A percentile compares a stretch with the other conserved stretches of the same genome.
phyloP scores from a whole-genome alignment of 1,140 invertebrate species.

The Andricus grossulariae region DNA sequence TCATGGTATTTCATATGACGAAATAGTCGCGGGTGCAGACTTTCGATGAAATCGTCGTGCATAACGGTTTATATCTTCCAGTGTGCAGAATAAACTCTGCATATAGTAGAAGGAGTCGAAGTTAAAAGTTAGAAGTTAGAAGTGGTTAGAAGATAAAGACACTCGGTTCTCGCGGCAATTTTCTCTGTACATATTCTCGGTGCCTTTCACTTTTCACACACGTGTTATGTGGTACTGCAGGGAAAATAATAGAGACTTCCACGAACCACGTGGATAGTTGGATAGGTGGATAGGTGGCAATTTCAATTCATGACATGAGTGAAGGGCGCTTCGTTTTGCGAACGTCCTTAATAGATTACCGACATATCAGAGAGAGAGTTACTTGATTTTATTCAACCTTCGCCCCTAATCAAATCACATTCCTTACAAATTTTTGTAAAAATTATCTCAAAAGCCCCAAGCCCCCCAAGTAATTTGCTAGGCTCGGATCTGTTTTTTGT shows the following conservation, averaged over 20 bases:
- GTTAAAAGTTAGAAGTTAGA: background rate
- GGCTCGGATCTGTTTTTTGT: too few species aligned
- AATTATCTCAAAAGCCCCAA: too few species aligned
- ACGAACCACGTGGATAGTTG: slow-evolving; percentile 27
- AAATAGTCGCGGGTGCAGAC: slow-evolving; percentile 12
- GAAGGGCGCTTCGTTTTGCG: slow-evolving; percentile 15
- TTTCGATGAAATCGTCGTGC: background rate
- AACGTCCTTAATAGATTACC: slow-evolving; percentile 24
- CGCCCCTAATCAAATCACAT: too few species aligned
- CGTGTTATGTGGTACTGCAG: slow-evolving; percentile 1
- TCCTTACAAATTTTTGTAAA: too few species aligned
- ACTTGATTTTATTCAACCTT: too few species aligned
- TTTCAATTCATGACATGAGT: slow-evolving; percentile 17
- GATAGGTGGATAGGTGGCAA: slow-evolving; percentile 9
- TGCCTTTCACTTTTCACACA: slow-evolving; percentile 30
- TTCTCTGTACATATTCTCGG: too few species aligned
- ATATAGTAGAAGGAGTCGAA: background rate
- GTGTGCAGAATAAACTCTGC: slow-evolving; percentile 13
- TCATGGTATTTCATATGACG: background rate
- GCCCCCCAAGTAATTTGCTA: too few species aligned
- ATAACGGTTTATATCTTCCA: slow-evolving; percentile 11
- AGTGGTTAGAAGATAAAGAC: background rate
- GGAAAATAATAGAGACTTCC: slow-evolving; percentile 22
- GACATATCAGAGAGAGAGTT: slow-evolving; percentile 1
- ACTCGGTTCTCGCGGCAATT: background rate